Conservation (phyloP, 2,797 vertebrate genomes). For the Trematomus bernacchii region DNA sequence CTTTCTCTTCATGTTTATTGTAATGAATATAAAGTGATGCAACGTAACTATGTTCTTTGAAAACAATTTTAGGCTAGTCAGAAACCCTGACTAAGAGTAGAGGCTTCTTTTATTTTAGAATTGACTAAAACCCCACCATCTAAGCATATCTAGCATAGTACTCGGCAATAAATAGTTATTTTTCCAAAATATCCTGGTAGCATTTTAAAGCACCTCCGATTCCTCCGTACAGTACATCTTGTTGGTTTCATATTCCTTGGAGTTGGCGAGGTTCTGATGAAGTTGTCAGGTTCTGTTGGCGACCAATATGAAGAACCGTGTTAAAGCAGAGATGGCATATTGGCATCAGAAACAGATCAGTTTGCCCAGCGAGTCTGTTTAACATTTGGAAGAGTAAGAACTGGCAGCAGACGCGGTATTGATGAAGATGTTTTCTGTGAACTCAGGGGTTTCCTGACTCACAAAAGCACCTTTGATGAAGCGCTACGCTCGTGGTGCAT, state of each 20-base stretch:
- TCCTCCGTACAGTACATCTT: neutral
- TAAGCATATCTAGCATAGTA: too few relatives aligned
- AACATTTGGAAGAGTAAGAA: conserved; percentile 38
- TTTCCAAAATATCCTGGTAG: neutral
- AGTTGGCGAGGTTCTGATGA: neutral
- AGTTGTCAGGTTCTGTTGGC: conserved; percentile 23
- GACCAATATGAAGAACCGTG: conserved; percentile 10
- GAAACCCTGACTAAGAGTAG: too few relatives aligned
- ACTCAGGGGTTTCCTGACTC: conserved; percentile 47
- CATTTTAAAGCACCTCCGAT: neutral
- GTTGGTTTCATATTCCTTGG: neutral
- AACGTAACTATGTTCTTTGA: too few relatives aligned
- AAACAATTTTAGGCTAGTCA: too few relatives aligned
- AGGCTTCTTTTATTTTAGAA: too few relatives aligned
- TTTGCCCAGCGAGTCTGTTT: conserved; percentile 33
- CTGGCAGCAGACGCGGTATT: conserved; percentile 39
- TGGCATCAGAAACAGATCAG: conserved; percentile 32
- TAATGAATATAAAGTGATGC: too few relatives aligned
- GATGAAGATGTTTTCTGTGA: conserved; percentile 43
- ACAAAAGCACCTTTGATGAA: conserved; percentile 31
- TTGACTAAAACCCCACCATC: too few relatives aligned
- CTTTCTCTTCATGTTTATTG: too few relatives aligned
- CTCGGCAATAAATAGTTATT: neutral
- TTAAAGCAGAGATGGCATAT: conserved; percentile 29
- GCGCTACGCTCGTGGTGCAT: neutral